Conservation (phyloP, 2,797 vertebrate species). For the Sebastes itinus region DNA sequence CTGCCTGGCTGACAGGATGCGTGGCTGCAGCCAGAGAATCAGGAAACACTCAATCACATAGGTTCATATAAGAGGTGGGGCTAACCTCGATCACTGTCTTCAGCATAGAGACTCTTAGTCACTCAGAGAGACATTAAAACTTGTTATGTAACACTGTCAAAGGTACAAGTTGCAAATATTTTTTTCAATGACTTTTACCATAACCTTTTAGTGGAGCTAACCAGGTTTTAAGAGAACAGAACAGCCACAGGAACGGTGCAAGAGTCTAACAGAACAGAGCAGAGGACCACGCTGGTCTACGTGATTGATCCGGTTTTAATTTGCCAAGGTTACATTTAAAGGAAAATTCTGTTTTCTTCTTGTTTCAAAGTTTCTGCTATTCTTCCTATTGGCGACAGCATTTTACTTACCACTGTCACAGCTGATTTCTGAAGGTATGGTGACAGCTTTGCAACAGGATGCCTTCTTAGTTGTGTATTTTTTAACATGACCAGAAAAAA, state of each 20-base stretch:
- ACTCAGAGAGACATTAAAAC: constrained; percentile 59
- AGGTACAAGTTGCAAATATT: constrained; percentile 77
- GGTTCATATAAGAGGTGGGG: constrained; percentile 47
- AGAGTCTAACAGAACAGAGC: neutral
- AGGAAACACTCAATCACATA: constrained; percentile 50
- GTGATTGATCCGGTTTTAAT: neutral
- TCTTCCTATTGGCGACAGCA: neutral
- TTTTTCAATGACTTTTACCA: constrained; percentile 58
- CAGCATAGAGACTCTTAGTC: constrained; percentile 73
- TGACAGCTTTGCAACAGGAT: neutral
- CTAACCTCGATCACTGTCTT: constrained; percentile 65
- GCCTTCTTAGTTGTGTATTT: neutral
- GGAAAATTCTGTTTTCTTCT: neutral
- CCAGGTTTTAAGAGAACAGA: constrained; percentile 59
- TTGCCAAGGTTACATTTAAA: neutral
- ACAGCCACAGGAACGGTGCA: neutral
- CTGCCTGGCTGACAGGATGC: constrained; percentile 3
- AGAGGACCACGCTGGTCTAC: neutral
- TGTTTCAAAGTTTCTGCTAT: neutral
- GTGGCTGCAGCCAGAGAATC: constrained; percentile 34
- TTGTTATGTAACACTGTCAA: constrained; percentile 81
- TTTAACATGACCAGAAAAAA: neutral
- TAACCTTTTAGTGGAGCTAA: constrained; percentile 72
- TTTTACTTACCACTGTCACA: neutral
- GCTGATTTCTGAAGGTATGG: neutral